phyloP scores from a whole-genome alignment of 2,888 invertebrate species.

The Eurytoma californica region DNA sequence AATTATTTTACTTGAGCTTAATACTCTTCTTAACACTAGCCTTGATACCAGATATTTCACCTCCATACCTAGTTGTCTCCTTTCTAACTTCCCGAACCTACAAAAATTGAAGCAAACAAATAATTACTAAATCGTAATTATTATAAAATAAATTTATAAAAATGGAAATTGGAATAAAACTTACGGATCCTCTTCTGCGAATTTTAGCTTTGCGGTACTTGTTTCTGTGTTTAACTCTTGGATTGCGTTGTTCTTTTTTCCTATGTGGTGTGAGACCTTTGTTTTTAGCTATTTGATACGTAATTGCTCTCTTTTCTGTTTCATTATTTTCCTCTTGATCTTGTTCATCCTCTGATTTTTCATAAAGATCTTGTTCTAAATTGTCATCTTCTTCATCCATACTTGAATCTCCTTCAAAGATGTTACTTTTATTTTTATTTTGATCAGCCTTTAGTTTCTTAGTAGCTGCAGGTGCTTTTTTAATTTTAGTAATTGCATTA shows the following conservation, averaged over 20 bases:
- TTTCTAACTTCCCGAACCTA: slow-evolving; percentile 87
- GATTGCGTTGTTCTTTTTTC: slow-evolving; percentile 95
- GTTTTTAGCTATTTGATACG: slow-evolving; percentile 96
- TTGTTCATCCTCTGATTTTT: slow-evolving; percentile 60
- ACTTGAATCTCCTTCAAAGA: slow-evolving; percentile 26
- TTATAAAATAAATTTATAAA: slow-evolving; percentile 29
- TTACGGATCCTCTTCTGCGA: slow-evolving; percentile 93
- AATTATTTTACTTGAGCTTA: slow-evolving; percentile 83
- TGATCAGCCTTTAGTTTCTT: neutral
- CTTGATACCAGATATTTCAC: slow-evolving; percentile 96
- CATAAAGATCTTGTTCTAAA: slow-evolving; percentile 74
- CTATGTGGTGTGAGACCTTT: slow-evolving; percentile 94
- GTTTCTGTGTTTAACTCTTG: slow-evolving; percentile 94
- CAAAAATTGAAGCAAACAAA: slow-evolving; percentile 44
- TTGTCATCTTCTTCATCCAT: slow-evolving; percentile 71
- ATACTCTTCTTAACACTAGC: slow-evolving; percentile 91
- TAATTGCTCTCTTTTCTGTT: slow-evolving; percentile 86
- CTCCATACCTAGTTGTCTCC: slow-evolving; percentile 89
- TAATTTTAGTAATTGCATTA: slow-evolving; percentile 24
- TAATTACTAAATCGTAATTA: slow-evolving; percentile 6
- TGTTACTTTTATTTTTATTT: neutral
- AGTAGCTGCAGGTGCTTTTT: neutral
- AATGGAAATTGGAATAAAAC: slow-evolving; percentile 54
- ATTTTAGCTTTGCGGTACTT: slow-evolving; percentile 95
- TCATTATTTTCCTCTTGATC: slow-evolving; percentile 52